Evolutionary conservation across 2,888 invertebrate genomes (phyloP), one percentile per base, ranked within the genome.

Genomic region (Philhelius pedissequus): DNA sequence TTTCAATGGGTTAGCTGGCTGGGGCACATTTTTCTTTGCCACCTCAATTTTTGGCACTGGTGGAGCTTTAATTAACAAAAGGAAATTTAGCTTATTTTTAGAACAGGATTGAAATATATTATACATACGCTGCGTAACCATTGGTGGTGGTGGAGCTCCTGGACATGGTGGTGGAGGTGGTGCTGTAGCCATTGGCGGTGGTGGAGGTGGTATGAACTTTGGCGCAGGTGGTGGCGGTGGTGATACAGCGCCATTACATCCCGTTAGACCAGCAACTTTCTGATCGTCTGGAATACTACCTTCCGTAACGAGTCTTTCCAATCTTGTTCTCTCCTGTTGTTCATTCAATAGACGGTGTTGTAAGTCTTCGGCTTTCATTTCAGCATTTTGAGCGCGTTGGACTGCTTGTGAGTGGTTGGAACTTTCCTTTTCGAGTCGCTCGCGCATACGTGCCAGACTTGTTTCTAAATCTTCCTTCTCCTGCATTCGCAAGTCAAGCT

Each of bases 271-370:
- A 66, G 93, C 92, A 78, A 95, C 96, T 93, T 98, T 98, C 27
- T 97, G 97, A 90, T 98, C 98, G 90, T 98, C 98, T 7, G 98
- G 97, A 89, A 98, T 94, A 92, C 96, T 97, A 86, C 98, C 98
- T 87, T 97, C 97, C 87, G 95, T 96, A 86, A 97, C 96, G 88
- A 97, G 93, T 88, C 96, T 95, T 90, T 98, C 97, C 82, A 97
- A 93, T 76, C 97, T 94, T 86, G 94, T 94, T 75, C 97, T 92
- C 90, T 98, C 97, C 20, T 95, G 94, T 87, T 96, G 94, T 90
- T 97, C 96, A 89, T 95, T 95, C 86, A 93, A 94, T 27, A 97
- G 92, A 89, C 94, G 93, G 86, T 94, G 94, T 84, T 94, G 94
- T 32, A 95, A 90, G 90, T 94, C 94, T 70, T 93, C 93, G 4